phyloP scores from a whole-genome alignment of 2,113 vertebrate genomes.

The Platycercus adscitus region DNA sequence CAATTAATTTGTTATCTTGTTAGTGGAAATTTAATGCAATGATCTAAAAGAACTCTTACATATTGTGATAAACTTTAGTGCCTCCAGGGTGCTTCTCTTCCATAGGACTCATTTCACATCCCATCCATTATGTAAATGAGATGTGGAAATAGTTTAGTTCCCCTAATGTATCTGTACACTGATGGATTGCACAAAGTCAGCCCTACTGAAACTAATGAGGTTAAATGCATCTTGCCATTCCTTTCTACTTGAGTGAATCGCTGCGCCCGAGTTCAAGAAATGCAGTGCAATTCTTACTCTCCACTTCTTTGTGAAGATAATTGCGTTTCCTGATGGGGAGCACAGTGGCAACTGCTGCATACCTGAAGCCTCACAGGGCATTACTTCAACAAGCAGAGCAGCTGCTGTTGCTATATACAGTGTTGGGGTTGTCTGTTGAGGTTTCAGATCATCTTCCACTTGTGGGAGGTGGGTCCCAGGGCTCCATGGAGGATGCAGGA shows the following conservation, averaged over 20 bases:
- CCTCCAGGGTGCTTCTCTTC: constrained; percentile 69
- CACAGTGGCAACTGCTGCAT: not conserved
- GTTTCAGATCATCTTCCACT: not conserved
- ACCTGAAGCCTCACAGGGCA: not conserved
- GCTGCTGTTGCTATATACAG: not conserved
- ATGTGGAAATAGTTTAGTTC: constrained; percentile 79
- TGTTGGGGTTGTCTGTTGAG: not conserved
- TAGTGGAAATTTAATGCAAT: constrained; percentile 80
- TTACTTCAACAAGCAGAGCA: not conserved
- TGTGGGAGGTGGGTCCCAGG: not conserved
- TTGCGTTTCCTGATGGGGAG: not conserved
- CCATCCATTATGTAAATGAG: constrained; percentile 84
- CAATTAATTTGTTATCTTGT: constrained; percentile 82
- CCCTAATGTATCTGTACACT: constrained; percentile 75
- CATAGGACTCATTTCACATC: constrained; percentile 77
- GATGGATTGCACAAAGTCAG: constrained; percentile 76
- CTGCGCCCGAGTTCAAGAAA: constrained; percentile 37
- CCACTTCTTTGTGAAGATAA: constrained; percentile 11
- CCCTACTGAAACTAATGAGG: constrained; percentile 77
- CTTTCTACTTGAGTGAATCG: constrained; percentile 72
- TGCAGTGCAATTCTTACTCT: not conserved
- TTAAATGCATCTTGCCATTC: constrained; percentile 75
- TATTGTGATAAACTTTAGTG: constrained; percentile 81
- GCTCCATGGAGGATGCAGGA: rapidly evolving
- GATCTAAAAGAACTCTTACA: constrained; percentile 74